phyloP scores from a whole-genome alignment of 2,797 vertebrate species.

The Coccyzus lansbergi region DNA sequence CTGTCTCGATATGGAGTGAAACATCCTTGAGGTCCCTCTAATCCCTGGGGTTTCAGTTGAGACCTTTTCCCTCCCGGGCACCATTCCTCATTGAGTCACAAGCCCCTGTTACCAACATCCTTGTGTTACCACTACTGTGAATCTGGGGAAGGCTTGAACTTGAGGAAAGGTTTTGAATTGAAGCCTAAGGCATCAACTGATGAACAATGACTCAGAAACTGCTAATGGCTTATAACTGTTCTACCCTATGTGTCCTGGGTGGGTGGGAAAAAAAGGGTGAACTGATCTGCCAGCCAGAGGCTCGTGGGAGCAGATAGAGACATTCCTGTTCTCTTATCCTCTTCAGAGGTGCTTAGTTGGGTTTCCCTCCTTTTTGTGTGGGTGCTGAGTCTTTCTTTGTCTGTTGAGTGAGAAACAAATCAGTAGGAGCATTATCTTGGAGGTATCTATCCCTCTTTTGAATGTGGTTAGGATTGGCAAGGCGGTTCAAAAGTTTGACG shows the following conservation, averaged over 20 bases:
- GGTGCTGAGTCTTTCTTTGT: conserved; percentile 23
- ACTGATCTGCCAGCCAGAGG: neutral
- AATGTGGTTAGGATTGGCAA: conserved; percentile 21
- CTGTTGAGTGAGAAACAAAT: conserved; percentile 46
- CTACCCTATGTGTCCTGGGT: neutral
- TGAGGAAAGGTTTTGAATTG: neutral
- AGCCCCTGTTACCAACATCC: neutral
- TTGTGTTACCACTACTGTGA: neutral
- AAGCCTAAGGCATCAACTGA: neutral
- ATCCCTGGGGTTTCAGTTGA: neutral
- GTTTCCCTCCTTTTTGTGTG: conserved; percentile 11
- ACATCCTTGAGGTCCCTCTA: neutral
- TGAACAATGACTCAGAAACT: neutral
- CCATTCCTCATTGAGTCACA: neutral
- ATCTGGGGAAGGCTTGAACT: neutral
- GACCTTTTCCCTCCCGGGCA: neutral
- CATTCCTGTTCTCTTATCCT: neutral
- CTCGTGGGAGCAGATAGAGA: neutral
- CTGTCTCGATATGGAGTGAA: neutral
- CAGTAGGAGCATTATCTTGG: neutral
- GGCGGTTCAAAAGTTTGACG: conserved; percentile 3
- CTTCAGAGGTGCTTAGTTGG: neutral
- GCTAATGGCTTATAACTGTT: neutral
- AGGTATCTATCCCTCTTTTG: conserved; percentile 8
- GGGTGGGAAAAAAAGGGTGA: neutral